Base-by-base conservation (phyloP, 1,140 invertebrate genomes). In the Ostrea edulis region DNA sequence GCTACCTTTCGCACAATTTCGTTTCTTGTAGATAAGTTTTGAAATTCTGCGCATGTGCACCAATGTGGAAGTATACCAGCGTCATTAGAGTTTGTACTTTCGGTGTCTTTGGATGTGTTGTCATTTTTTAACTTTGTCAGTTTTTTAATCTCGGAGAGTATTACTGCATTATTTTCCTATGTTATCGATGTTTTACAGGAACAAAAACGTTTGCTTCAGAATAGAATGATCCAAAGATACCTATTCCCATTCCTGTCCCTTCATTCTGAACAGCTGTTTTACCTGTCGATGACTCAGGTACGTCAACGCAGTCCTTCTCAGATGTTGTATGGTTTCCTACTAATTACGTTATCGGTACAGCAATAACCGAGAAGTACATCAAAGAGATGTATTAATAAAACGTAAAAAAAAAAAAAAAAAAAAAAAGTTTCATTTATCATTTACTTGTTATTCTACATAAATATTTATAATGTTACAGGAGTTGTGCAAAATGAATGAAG, bases 21-120 rank as follows among this genome's bases (percentile, higher is more conserved):
- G 11, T 89, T 88, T 62, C 35, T 68, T 3, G 85, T 44, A 51
- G 85, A 14, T 29, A 91, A 11, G 14, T 44, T 87, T 84, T 90
- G 85, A 62, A 91, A 87, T 44, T 90, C 86, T 71, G 95, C 90
- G 91, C 95, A 96, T 81, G 94, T 93, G 88, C 95, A 96, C 93
- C 94, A 95, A 86, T 95, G 95, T 51, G 94, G 92, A 0, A 94
- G 90, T 65, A 96, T 95, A 5, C 92, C 35, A 44, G 35, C 35
- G 1, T 44, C 35, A 44, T 44, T 44, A 44, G 35, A 44, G 5
- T 44, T 44, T 44, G 2, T 44, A 1, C 5, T 5, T 44, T 44
- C 5, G 35, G 2, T 44, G 1, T 44, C 35, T 44, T 5, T 44
- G 35, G 35, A 44, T 44, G 35, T 44, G 35, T 44, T 44, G 35